These are phyloP conservation scores for Leptonema lineaticorne DNA, from an alignment of 1,140 invertebrate species.

Conservation along the genomic window DNA sequence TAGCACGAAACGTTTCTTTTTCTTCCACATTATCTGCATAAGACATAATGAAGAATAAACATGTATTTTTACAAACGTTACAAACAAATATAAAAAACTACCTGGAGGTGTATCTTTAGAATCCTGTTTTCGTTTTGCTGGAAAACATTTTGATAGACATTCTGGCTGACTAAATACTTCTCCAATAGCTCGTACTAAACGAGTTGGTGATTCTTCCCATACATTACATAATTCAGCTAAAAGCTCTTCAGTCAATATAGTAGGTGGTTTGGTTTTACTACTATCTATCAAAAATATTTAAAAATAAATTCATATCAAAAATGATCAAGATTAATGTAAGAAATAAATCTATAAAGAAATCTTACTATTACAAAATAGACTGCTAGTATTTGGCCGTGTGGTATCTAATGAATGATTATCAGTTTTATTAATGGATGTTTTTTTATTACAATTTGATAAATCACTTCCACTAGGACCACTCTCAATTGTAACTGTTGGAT, in stretches of 20 bases:
- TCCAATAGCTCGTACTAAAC: constrained; percentile 48
- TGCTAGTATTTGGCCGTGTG: constrained; percentile 2
- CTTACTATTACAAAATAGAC: constrained; percentile 7
- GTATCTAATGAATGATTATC: neutral
- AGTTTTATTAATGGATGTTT: neutral
- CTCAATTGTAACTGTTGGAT: neutral
- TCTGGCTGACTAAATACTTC: constrained; percentile 54
- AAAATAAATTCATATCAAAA: no score
- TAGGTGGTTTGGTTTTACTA: constrained; percentile 20
- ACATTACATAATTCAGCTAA: constrained; percentile 52
- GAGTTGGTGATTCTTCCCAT: constrained; percentile 46
- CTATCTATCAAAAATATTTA: constrained; percentile 6
- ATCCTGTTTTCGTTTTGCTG: constrained; percentile 55
- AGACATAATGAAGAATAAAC: neutral
- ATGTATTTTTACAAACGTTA: neutral
- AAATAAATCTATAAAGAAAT: neutral
- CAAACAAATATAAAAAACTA: neutral
- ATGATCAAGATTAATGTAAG: neutral
- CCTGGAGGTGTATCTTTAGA: constrained; percentile 37
- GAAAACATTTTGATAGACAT: constrained; percentile 60
- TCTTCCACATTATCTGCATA: constrained; percentile 27
- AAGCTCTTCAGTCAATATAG: constrained; percentile 49
- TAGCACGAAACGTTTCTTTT: constrained; percentile 47
- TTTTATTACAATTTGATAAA: neutral
- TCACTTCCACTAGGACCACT: constrained; percentile 31